Evolutionary conservation across 2,888 invertebrate genomes (phyloP).

Genomic region (Drosophila neonasuta): DNA sequence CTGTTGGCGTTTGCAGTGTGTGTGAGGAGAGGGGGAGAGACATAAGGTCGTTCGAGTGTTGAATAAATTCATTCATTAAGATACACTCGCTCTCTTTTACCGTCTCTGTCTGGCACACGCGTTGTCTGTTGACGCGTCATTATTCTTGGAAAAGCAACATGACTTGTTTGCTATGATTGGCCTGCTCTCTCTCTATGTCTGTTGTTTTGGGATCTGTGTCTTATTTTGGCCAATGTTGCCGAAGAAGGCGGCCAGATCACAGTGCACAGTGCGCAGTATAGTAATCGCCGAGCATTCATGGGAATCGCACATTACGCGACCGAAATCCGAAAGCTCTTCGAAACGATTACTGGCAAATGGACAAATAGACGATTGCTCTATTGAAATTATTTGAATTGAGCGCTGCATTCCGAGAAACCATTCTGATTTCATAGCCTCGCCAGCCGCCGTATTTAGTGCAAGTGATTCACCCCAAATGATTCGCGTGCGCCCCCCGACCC

Average conservation of each 20-base stretch:
- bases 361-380: constrained; percentile 62
- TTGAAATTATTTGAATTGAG: constrained; percentile 63
- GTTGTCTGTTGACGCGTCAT: constrained; percentile 63
- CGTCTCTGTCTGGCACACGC: neutral
- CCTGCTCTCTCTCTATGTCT: constrained; percentile 1
- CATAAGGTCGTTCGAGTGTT: constrained; percentile 62
- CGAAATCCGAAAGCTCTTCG: constrained; percentile 22
- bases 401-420: constrained; percentile 55
- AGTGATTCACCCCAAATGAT: constrained; percentile 54
- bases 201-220: neutral
- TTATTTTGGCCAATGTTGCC: constrained; percentile 27
- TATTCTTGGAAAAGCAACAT: constrained; percentile 77
- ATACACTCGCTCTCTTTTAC: constrained; percentile 15
- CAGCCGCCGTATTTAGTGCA: constrained; percentile 51
- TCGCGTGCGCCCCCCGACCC: constrained; percentile 2
- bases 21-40: neutral
- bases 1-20: neutral
- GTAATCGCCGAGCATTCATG: constrained; percentile 27
- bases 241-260: constrained; percentile 5
- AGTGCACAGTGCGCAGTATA: neutral
- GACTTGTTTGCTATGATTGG: constrained; percentile 53
- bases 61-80: constrained; percentile 71
- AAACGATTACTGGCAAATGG: neutral
- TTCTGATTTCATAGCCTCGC: constrained; percentile 67
- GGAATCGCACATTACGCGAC: constrained; percentile 38